phyloP scores from a whole-genome alignment of 1,140 invertebrate species.

The Halesus radiatus region DNA sequence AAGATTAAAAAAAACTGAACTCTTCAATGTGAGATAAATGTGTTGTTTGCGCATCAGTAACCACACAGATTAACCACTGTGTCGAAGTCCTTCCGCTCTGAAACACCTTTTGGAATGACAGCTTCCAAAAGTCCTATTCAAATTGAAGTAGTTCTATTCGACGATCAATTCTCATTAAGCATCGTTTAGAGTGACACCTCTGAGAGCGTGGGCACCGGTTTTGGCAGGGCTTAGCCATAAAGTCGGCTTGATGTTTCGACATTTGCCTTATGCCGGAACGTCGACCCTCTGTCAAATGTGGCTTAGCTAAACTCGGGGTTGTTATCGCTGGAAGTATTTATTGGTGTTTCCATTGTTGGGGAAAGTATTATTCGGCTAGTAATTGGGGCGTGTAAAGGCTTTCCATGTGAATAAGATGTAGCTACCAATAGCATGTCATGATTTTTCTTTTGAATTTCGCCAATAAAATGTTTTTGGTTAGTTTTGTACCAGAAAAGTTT shows the following conservation, averaged over 20 bases:
- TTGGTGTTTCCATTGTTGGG: background rate
- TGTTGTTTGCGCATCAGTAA: too few species aligned
- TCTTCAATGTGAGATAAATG: too few species aligned
- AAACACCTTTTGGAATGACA: slow-evolving; percentile 1
- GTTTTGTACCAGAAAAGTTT: too few species aligned
- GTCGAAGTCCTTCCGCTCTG: background rate
- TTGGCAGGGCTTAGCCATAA: slow-evolving; percentile 7
- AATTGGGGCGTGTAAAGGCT: too few species aligned
- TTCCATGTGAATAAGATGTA: background rate
- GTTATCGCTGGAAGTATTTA: background rate
- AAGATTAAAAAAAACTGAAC: too few species aligned
- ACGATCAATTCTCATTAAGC: slow-evolving; percentile 37
- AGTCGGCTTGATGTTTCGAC: slow-evolving; percentile 28
- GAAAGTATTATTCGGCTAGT: too few species aligned
- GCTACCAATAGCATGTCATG: background rate
- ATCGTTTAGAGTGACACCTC: slow-evolving; percentile 25
- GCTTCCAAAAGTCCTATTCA: slow-evolving; percentile 11
- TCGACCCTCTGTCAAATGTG: slow-evolving; percentile 26
- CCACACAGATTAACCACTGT: too few species aligned
- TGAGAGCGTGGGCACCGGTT: background rate
- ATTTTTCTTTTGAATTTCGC: too few species aligned
- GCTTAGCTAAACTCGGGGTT: slow-evolving; percentile 7
- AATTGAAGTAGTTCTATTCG: slow-evolving; percentile 19
- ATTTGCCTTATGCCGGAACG: slow-evolving; percentile 15
- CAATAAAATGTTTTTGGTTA: too few species aligned